Evolutionary conservation across 2,888 invertebrate genomes (phyloP), one percentile per base, ranked within the genome.

Genomic region (Diarsia rubi): DNA sequence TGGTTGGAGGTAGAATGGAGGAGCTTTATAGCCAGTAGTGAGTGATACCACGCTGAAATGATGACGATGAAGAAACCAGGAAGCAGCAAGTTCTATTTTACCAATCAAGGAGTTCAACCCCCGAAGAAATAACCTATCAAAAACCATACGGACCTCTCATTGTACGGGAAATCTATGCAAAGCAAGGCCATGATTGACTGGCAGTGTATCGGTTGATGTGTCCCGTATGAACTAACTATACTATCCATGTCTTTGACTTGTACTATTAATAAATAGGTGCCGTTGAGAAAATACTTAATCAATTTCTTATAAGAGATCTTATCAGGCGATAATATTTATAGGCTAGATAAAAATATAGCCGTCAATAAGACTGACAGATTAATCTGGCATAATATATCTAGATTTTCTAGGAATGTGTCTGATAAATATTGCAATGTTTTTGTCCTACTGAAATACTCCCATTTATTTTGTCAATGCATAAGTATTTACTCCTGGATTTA

Each of bases 321-420:
- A 82, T 79, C 75, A 19, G 11, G 11, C 16, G 24, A 49, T 79
- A 63, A 71, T 63, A 75, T 73, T 79, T 79, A 82, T 75, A 47
- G 37, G 31, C 60, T 49, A 75, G 67, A 75, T 82, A 82, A 75
- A 82, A 82, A 79, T 72, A 59, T 67, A 45, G 75, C 65, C 37
- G 64, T 79, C 63, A 72, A 69, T 69, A 70, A 66, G 1, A 54
- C 21, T 82, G 72, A 79, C 72, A 75, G 47, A 68, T 72, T 72
- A 64, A 75, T 75, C 67, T 69, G 2, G 3, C n/a, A n/a, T n/a
- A n/a, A n/a, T 11, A 19, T 71, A 71, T 78, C 66, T 68, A 68
- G 63, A 72, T 72, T 73, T 79, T 64, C 47, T 52, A 74, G 44
- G 49, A 66, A 71, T 69, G 66, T 62, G n/a, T 69, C 27, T 16